phyloP scores from a whole-genome alignment of 2,888 invertebrate species.

The Ptilodon capucinus region DNA sequence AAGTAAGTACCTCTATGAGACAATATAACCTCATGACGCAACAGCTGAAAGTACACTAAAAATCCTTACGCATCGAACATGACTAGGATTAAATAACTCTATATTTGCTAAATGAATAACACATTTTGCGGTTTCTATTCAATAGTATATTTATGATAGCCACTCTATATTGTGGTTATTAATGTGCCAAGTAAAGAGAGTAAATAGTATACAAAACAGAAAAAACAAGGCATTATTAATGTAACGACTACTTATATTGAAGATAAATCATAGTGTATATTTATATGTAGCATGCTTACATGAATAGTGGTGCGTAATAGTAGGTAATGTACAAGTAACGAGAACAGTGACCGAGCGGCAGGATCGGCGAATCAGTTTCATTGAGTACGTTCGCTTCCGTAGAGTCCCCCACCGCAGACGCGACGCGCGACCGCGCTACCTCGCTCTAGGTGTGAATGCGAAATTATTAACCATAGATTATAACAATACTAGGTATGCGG shows the following conservation, averaged over 20 bases:
- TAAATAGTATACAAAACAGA: neutral
- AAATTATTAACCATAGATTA: neutral
- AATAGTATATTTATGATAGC: too few relatives aligned
- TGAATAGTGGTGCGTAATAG: slow-evolving; percentile 11
- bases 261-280: neutral
- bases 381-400: slow-evolving; percentile 74
- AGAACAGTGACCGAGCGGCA: slow-evolving; percentile 77
- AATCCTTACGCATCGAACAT: too few relatives aligned
- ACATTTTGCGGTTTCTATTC: too few relatives aligned
- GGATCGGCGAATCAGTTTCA: slow-evolving; percentile 71
- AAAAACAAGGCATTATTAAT: slow-evolving; percentile 9
- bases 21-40: too few relatives aligned
- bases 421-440: slow-evolving; percentile 19
- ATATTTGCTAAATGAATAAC: too few relatives aligned
- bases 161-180: neutral
- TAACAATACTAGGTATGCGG: neutral
- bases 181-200: neutral
- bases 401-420: slow-evolving; percentile 67
- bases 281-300: neutral
- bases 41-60: too few relatives aligned
- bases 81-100: too few relatives aligned
- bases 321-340: slow-evolving; percentile 47
- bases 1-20: too few relatives aligned
- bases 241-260: neutral
- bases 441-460: slow-evolving; percentile 9